phyloP scores from a whole-genome alignment of 1,140 invertebrate species.

The Contarinia nasturtii region DNA sequence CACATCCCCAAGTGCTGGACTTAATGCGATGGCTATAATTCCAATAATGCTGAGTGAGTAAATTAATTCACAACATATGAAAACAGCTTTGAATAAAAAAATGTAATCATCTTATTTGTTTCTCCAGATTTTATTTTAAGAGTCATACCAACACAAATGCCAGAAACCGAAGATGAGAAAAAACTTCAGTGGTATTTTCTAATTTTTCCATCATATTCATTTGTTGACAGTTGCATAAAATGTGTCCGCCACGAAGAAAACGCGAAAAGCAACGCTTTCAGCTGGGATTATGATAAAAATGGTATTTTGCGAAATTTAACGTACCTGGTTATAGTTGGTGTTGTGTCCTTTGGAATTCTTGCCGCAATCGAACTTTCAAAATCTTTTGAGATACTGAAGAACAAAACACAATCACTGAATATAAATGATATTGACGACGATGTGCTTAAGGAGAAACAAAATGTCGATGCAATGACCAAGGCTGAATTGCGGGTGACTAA shows the following conservation, averaged over 20 bases:
- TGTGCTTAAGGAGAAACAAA: constrained; percentile 24
- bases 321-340: neutral
- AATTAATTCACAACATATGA: too few relatives aligned
- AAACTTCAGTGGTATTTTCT: neutral
- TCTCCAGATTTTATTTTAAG: too few relatives aligned
- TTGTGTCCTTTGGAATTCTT: neutral
- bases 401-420: too few relatives aligned
- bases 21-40: too few relatives aligned
- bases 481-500: constrained; percentile 17
- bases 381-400: neutral
- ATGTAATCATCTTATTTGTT: too few relatives aligned
- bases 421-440: constrained; percentile 22
- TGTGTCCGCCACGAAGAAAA: constrained; percentile 16
- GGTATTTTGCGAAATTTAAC: neutral
- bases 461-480: constrained; percentile 13
- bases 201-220: neutral
- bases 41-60: too few relatives aligned
- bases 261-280: neutral
- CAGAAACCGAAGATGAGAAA: too few relatives aligned
- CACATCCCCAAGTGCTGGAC: too few relatives aligned
- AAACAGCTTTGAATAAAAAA: too few relatives aligned
- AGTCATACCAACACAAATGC: too few relatives aligned
- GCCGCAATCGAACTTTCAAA: neutral
- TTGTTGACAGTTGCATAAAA: constrained; percentile 30
- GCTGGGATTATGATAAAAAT: neutral